Conservation (phyloP, 92 coral and sea anemone genomes). For the Phenganax stokvisi region DNA sequence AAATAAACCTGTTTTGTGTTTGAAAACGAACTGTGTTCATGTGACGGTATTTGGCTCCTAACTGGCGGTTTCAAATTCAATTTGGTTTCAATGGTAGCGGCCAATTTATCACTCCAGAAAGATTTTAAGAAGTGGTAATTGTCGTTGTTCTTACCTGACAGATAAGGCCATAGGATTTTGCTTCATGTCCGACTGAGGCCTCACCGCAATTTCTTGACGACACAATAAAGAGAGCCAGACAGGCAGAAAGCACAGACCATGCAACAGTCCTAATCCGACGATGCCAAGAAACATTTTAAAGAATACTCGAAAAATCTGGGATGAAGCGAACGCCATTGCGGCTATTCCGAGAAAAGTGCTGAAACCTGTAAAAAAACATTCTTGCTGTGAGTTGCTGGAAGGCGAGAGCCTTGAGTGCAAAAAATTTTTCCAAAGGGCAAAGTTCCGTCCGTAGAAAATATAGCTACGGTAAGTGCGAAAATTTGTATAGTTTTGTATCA, state of each 20-base stretch:
- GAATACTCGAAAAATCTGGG: conserved; percentile 69
- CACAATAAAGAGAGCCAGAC: conserved; percentile 61
- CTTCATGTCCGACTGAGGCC: neutral
- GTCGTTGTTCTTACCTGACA: conserved; percentile 1
- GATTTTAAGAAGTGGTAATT: no score
- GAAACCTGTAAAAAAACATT: conserved; percentile 39
- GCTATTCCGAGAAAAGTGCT: conserved; percentile 68
- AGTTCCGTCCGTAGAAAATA: neutral
- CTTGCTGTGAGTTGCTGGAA: neutral
- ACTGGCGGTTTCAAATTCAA: no score
- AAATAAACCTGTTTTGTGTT: no score
- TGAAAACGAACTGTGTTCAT: no score
- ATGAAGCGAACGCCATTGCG: conserved; percentile 55
- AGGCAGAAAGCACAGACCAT: conserved; percentile 67
- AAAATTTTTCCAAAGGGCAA: neutral
- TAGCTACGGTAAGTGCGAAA: neutral
- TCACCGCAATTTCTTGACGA: conserved; percentile 21
- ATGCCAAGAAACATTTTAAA: conserved; percentile 76
- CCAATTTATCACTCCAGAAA: no score
- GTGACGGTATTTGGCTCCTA: no score
- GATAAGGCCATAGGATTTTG: neutral
- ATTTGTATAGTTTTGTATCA: no score
- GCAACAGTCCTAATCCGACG: conserved; percentile 60
- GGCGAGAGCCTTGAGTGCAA: no score
- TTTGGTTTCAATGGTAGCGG: no score